These are phyloP conservation scores for Chelidonichthys spinosus DNA, from an alignment of 2,797 vertebrate species.

Conservation along the genomic window DNA sequence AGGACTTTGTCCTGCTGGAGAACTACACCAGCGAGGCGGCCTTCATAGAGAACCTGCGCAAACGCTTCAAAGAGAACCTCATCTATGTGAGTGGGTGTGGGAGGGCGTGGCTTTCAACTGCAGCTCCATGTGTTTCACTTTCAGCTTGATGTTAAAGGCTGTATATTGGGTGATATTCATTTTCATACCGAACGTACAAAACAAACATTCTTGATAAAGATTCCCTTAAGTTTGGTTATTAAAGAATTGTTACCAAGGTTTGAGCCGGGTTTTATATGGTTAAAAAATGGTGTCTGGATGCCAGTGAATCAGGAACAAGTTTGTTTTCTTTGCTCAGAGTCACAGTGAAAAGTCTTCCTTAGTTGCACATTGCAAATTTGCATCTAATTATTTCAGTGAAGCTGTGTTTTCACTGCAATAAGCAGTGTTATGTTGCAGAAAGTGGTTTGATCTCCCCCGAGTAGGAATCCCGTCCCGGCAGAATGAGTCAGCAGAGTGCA, in stretches of 20 bases:
- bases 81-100: slow-evolving; percentile 89
- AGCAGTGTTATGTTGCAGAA: neutral
- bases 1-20: slow-evolving; percentile 98
- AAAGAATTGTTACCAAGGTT: neutral
- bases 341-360: neutral
- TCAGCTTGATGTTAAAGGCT: too few species aligned
- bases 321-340: neutral
- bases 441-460: neutral
- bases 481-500: neutral
- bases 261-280: too few species aligned
- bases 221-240: neutral
- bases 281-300: neutral
- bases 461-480: neutral
- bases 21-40: slow-evolving; percentile 97
- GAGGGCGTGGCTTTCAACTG: neutral
- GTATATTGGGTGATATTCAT: neutral
- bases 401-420: neutral
- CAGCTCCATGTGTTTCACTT: neutral
- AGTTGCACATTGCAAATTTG: neutral
- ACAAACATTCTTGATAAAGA: neutral
- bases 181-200: neutral
- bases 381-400: neutral
- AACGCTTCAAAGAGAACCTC: slow-evolving; percentile 97
- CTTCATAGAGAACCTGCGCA: slow-evolving; percentile 96
- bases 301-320: neutral